Evolutionary conservation across 2,113 vertebrate species (phyloP), one percentile per base, ranked within the genome.

Genomic region (Microcebus ravelobensis): DNA sequence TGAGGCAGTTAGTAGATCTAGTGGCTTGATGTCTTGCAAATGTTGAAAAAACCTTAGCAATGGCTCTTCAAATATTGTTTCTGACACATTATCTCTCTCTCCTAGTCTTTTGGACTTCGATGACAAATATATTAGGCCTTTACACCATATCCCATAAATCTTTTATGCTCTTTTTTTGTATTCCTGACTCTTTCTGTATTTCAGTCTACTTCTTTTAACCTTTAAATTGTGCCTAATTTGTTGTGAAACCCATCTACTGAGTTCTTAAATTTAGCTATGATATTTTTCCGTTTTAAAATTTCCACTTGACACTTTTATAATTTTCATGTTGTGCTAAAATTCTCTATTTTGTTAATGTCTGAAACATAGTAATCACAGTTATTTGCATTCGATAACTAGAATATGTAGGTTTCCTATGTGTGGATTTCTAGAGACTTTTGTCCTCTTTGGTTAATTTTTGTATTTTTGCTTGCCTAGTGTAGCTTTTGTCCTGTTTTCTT

Each of bases 1-100:
- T 95, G 29, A 95, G 79, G 48, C 8, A 79, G 34, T 95, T 63
- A n/a, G 57, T 68, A 91, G 39, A 59, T 87, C 45, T 93, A 87
- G 29, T 34, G 55, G 21, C 61, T 84, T 68, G 34, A 84, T 79
- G n/a, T 59, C n/a, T 92, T 79, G 9, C 29, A 81, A 52, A 8
- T 67, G 71, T 34, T 36, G 11, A 31, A n/a, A 93, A 97, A 84
- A 61, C 71, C 52, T 84, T 74, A 80, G 90, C 87, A 67, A 74
- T 39, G 8, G 25, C 20, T 91, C 70, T 68, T 84, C 70, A 91
- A 21, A 88, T 88, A 91, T 25, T 88, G 25, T 29, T 73, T 93
- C 21, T 74, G 6, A 57, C 9, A 8, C 17, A 76, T 36, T 91
- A 34, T 95, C 20, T 55, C 15, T 55, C 45, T 65, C 27, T 67